phyloP scores from a whole-genome alignment of 1,140 invertebrate species.

The Paralvinella palmiformis region DNA sequence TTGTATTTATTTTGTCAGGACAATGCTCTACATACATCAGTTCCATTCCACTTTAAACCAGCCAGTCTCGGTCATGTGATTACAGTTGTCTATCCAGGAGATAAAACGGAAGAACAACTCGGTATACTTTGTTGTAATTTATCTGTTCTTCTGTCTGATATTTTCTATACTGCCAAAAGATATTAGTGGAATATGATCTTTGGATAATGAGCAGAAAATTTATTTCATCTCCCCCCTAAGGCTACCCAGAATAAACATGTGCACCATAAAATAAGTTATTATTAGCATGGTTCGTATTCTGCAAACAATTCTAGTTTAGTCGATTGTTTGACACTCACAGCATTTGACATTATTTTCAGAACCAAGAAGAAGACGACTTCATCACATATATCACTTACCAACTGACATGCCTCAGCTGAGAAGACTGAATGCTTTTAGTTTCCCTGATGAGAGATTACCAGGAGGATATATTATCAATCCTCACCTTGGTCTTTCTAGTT shows the following conservation, averaged over 20 bases:
- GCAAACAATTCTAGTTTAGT: not conserved
- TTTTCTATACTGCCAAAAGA: too few species aligned
- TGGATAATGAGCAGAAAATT: not conserved
- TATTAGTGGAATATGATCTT: not conserved
- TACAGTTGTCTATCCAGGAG: too few species aligned
- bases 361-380: slow-evolving; percentile 57
- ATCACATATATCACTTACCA: slow-evolving; percentile 64
- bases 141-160: too few species aligned
- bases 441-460: slow-evolving; percentile 51
- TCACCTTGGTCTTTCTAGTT: slow-evolving; percentile 58
- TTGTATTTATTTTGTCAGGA: too few species aligned
- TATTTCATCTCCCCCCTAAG: not conserved
- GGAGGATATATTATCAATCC: slow-evolving; percentile 64
- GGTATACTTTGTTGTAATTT: too few species aligned
- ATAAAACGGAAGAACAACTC: too few species aligned
- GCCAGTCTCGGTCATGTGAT: too few species aligned
- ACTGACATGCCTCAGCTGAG: slow-evolving; percentile 65
- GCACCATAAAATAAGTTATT: not conserved
- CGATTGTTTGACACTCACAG: too few species aligned
- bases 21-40: too few species aligned
- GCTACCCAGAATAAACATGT: not conserved
- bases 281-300: not conserved
- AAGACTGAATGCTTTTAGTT: slow-evolving; percentile 60
- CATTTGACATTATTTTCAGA: slow-evolving; percentile 51
- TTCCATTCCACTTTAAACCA: too few species aligned